A percentile compares a stretch with the other conserved stretches of the same genome.
These are phyloP conservation scores for Stylophora pistillata DNA, from an alignment of 64 coral and sea anemone genomes.

Conservation along the genomic window DNA sequence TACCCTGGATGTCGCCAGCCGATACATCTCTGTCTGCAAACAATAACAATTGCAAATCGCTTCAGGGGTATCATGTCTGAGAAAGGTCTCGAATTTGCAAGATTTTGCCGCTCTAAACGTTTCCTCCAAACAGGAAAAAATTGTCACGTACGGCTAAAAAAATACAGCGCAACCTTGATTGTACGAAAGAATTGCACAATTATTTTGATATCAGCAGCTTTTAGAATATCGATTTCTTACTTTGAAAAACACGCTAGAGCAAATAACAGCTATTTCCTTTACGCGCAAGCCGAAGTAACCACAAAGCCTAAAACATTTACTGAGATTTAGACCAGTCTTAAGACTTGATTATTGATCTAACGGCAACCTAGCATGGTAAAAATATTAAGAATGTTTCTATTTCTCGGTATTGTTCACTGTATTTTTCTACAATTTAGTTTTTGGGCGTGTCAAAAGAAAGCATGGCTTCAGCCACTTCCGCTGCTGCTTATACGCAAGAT, in stretches of 20 bases:
- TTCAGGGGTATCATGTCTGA: neutral
- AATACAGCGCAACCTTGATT: neutral
- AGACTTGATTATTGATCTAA: slow-evolving; percentile 13
- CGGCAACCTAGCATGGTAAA: neutral
- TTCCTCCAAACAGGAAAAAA: neutral
- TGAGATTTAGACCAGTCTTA: neutral
- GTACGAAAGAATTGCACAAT: neutral
- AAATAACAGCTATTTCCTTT: slow-evolving; percentile 4
- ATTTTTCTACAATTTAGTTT: too few species aligned
- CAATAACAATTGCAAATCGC: neutral
- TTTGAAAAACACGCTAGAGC: neutral
- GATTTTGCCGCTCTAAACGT: neutral
- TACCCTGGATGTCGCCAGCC: neutral
- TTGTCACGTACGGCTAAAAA: neutral
- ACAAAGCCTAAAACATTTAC: neutral
- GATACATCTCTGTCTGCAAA: too few species aligned
- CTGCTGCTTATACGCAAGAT: neutral
- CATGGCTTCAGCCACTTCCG: too few species aligned
- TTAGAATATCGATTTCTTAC: slow-evolving; percentile 20
- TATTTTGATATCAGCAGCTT: slow-evolving; percentile 12
- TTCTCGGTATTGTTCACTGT: neutral
- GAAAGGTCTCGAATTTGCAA: neutral
- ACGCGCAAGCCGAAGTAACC: neutral
- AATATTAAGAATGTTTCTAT: neutral
- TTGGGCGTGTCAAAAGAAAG: too few species aligned